Base-by-base conservation (phyloP, 2,113 vertebrate genomes). In the Ptilonorhynchus violaceus region DNA sequence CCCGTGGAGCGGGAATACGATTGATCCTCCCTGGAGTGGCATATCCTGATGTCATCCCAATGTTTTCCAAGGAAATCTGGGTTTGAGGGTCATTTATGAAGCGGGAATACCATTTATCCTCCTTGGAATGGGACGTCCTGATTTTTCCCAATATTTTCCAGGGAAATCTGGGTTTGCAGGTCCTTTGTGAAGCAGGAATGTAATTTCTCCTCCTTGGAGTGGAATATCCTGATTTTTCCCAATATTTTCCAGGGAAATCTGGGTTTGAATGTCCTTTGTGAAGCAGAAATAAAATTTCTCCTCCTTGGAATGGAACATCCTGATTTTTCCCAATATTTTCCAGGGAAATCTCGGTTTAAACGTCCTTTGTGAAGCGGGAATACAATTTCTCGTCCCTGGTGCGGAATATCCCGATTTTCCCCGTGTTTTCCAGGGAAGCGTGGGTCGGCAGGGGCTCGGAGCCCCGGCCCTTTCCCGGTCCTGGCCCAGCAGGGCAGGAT, bases 391-490 rank as follows among this genome's bases (percentile, higher is more conserved):
- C 35, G 27, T 70, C 68, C 27, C 10, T 9, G 27, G 14, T 3
- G 9, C 14, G 66, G 9, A 68, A 72, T 4, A 24, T 39, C 28
- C 37, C 4, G 37, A 14, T 33, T 55, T 73, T 11, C 11, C 44
- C 28, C 13, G 2, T 15, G 8, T 42, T 42, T 73, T 6, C 50
- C 50, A 4, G 20, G 4, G 27, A 11, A 75, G 23, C 6, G 19
- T 6, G 42, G 7, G 15, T 11, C 18, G 19, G 21, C 7, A 15
- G 21, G 3, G 7, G 11, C 58, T 10, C 6, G 22, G 13, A 39
- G 3, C 10, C 30, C 1, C 3, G 44, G 42, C 17, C 8, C 20
- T 14, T n/a, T 11, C 25, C n/a, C 0, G 46, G 33, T 13, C 23
- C 17, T 30, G 13, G 47, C 47, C 10, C 23, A 18, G 30, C 47